phyloP scores from a whole-genome alignment of 2,888 invertebrate genomes.

The Eupithecia insigniata region DNA sequence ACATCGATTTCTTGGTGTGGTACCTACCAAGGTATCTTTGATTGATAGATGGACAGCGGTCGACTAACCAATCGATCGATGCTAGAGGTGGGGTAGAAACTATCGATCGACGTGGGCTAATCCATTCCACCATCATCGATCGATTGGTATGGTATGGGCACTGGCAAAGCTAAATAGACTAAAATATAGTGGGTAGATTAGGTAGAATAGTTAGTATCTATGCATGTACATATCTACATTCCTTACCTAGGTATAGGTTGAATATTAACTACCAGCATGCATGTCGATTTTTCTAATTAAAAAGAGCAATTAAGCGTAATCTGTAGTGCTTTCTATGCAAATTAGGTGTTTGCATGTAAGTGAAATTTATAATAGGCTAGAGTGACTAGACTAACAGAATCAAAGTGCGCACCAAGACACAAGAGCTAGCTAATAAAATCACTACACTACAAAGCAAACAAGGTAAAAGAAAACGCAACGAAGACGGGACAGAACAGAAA shows the following conservation, averaged over 20 bases:
- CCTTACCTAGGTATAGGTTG: neutral
- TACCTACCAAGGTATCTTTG: no score
- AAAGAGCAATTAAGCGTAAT: neutral
- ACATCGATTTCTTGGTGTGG: no score
- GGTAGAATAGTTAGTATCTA: neutral
- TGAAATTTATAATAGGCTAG: neutral
- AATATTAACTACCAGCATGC: neutral
- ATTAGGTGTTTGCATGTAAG: neutral
- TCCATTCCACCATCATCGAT: no score
- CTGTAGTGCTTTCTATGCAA: constrained; percentile 7
- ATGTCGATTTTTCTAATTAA: neutral
- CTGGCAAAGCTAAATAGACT: neutral
- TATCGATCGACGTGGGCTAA: no score
- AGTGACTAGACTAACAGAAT: neutral
- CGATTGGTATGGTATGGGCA: no score
- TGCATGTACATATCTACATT: neutral
- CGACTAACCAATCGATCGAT: no score
- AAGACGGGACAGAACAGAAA: constrained; percentile 57
- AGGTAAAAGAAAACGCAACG: constrained; percentile 50
- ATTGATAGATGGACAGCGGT: no score
- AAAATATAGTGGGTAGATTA: neutral
- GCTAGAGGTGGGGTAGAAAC: no score
- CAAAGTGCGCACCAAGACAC: neutral
- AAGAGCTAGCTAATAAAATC: neutral
- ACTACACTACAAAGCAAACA: constrained; percentile 23